phyloP scores from a whole-genome alignment of 2,888 invertebrate species.

The Melieria omissa region DNA sequence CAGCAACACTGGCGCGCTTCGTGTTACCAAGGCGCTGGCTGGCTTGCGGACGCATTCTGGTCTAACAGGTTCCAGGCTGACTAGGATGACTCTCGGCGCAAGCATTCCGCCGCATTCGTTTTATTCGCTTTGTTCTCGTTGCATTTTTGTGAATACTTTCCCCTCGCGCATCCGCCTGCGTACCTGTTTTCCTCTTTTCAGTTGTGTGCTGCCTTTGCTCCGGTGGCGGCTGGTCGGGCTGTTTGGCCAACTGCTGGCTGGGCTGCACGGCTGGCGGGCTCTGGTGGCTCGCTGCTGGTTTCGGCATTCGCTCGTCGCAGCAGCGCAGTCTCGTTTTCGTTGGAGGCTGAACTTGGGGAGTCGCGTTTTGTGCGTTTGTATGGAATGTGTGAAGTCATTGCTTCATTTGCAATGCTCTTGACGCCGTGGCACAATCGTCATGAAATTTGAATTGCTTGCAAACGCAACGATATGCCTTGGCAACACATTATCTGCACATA shows the following conservation, averaged over 20 bases:
- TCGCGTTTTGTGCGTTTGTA: slow-evolving; percentile 2
- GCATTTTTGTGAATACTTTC: slow-evolving; percentile 24
- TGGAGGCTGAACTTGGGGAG: slow-evolving; percentile 1
- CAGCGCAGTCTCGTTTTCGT: no score
- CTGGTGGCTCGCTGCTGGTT: background rate
- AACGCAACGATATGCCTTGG: no score
- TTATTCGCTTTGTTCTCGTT: slow-evolving; percentile 30
- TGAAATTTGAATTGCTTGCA: no score
- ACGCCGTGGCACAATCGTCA: no score
- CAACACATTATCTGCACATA: no score
- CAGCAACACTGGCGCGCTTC: slow-evolving; percentile 4
- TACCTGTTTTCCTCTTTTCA: background rate
- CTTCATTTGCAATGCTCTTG: slow-evolving; percentile 14
- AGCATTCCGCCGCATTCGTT: slow-evolving; percentile 25
- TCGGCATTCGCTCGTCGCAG: background rate
- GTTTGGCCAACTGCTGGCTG: slow-evolving; percentile 16
- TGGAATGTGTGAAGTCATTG: slow-evolving; percentile 37
- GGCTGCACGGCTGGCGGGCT: slow-evolving; percentile 5
- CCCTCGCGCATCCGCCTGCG: background rate
- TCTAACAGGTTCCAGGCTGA: slow-evolving; percentile 59
- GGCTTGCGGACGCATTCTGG: slow-evolving; percentile 46
- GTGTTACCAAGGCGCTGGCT: slow-evolving; percentile 15
- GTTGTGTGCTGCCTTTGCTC: background rate
- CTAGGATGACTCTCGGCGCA: slow-evolving; percentile 40
- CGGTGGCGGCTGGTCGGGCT: background rate